phyloP scores from a whole-genome alignment of 2,888 invertebrate genomes.

The Cryptus armator region DNA sequence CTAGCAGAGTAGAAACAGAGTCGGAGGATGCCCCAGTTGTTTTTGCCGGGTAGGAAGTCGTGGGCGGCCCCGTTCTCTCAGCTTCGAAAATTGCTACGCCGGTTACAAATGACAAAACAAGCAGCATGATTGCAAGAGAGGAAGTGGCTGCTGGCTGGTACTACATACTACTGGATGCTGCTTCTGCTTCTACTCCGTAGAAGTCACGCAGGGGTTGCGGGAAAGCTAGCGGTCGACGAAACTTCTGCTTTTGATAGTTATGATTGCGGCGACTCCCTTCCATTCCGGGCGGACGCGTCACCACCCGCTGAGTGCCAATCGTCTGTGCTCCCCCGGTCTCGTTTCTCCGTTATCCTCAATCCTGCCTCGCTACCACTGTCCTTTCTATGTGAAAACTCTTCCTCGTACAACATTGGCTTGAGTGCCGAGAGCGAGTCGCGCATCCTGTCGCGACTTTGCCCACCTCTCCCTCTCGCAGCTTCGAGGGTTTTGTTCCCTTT shows the following conservation, averaged over 20 bases:
- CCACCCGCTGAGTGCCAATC: conserved; percentile 76
- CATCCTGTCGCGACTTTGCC: conserved; percentile 63
- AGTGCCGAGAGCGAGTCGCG: conserved; percentile 57
- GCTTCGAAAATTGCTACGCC: conserved; percentile 75
- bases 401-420: conserved; percentile 44
- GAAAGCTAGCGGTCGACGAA: conserved; percentile 68
- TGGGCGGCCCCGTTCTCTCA: conserved; percentile 40
- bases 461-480: conserved; percentile 18
- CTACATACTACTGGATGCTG: conserved; percentile 31
- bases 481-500: conserved; percentile 67
- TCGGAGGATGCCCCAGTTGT: conserved; percentile 64
- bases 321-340: conserved; percentile 62
- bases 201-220: conserved; percentile 64
- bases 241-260: conserved; percentile 81
- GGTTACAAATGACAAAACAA: conserved; percentile 80
- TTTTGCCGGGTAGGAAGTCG: conserved; percentile 69
- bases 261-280: conserved; percentile 76
- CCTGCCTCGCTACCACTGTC: conserved; percentile 19
- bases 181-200: conserved; percentile 29
- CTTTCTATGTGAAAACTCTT: conserved; percentile 47
- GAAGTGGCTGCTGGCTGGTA: conserved; percentile 11
- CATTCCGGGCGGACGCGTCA: conserved; percentile 72
- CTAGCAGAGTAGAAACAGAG: conserved; percentile 24
- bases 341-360: conserved; percentile 48
- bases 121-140: conserved; percentile 76